Conservation (phyloP, 2,797 vertebrate genomes). For the Telmatherina bonti region DNA sequence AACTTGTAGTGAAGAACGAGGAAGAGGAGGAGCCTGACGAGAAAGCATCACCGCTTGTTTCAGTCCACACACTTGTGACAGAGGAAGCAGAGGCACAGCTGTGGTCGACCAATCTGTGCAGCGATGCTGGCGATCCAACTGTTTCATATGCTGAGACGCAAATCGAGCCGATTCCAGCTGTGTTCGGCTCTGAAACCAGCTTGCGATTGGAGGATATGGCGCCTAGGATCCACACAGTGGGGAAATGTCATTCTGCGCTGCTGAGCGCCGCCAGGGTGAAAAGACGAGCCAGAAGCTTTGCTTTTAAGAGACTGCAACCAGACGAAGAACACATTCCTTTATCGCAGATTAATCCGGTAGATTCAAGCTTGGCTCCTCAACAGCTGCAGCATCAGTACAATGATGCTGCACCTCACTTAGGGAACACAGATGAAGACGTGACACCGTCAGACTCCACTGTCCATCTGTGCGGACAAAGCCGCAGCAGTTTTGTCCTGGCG, state of each 20-base stretch:
- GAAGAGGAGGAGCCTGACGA: conserved; percentile 35
- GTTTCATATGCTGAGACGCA: conserved; percentile 23
- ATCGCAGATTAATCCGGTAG: conserved; percentile 18
- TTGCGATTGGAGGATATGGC: conserved; percentile 20
- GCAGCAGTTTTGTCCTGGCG: conserved; percentile 42
- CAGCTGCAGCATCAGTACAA: conserved; percentile 28
- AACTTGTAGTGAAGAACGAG: conserved; percentile 64
- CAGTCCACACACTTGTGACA: conserved; percentile 14
- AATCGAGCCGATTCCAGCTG: conserved; percentile 37
- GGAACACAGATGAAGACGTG: conserved; percentile 4
- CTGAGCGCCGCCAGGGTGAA: conserved; percentile 23
- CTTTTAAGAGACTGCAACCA: conserved; percentile 22
- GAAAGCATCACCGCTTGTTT: conserved; percentile 5
- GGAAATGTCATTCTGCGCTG: conserved; percentile 22
- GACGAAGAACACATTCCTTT: conserved; percentile 24
- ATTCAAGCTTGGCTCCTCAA: conserved; percentile 1
- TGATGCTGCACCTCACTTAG: not conserved
- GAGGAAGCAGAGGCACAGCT: conserved; percentile 31
- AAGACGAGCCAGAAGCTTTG: conserved; percentile 40
- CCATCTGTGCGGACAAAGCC: conserved; percentile 19
- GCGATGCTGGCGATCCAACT: not conserved
- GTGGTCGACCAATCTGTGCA: conserved; percentile 45
- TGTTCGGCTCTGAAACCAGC: conserved; percentile 25
- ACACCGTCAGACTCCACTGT: fast-evolving
- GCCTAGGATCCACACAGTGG: conserved; percentile 18